Evolutionary conservation across 2,888 invertebrate species (phyloP).

Genomic region (Acrobasis repandana): DNA sequence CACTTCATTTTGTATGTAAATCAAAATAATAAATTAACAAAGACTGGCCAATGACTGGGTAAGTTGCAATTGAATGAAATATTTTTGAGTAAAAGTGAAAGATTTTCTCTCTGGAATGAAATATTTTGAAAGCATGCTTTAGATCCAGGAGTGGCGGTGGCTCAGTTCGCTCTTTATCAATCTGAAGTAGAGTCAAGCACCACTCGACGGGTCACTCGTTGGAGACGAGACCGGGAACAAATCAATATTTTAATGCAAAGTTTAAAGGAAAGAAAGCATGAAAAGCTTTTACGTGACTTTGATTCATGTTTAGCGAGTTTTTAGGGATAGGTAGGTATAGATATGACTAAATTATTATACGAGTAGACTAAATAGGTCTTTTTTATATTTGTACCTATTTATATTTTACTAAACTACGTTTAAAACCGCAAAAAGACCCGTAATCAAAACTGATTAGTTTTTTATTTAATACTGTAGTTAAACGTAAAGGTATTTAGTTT

Average conservation of each 20-base stretch:
- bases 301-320: no score
- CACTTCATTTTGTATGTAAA: constrained; percentile 7
- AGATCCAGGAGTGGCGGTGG: constrained; percentile 47
- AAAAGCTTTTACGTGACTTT: no score
- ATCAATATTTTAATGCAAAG: constrained; percentile 46
- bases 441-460: no score
- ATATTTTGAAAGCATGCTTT: constrained; percentile 32
- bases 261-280: no score
- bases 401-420: no score
- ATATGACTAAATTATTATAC: no score
- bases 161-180: constrained; percentile 69
- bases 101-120: constrained; percentile 46
- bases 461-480: no score
- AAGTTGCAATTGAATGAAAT: constrained; percentile 12
- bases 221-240: constrained; percentile 51
- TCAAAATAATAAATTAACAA: neutral
- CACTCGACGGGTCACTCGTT: constrained; percentile 67
- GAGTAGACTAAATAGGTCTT: no score
- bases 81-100: constrained; percentile 31
- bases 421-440: no score
- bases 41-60: constrained; percentile 11
- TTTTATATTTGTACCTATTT: no score
- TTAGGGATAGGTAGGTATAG: no score
- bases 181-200: constrained; percentile 67
- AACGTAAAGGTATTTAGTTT: no score